phyloP scores from a whole-genome alignment of 2,113 vertebrate species.

The Colaptes auratus region DNA sequence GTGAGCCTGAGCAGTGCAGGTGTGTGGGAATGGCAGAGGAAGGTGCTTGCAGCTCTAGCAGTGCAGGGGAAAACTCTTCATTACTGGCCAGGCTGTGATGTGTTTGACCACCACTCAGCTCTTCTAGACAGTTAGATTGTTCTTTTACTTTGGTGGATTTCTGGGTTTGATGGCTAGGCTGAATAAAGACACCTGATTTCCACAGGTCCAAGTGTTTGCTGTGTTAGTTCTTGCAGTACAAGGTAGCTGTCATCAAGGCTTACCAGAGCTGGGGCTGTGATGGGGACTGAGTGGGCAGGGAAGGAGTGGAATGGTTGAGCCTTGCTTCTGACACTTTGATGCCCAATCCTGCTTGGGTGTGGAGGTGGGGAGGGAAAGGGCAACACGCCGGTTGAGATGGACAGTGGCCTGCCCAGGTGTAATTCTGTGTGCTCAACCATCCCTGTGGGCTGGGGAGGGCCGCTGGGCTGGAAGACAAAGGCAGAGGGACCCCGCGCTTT shows the following conservation, averaged over 20 bases:
- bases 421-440: not conserved
- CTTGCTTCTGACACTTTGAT: rapidly evolving
- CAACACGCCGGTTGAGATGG: rapidly evolving
- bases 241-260: not conserved
- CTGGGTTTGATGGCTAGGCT: not conserved
- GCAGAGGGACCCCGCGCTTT: not conserved
- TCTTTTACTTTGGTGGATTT: not conserved
- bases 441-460: not conserved
- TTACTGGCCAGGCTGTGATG: not conserved
- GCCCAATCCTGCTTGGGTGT: not conserved
- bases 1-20: not conserved
- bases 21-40: not conserved
- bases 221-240: not conserved
- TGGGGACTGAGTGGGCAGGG: rapidly evolving
- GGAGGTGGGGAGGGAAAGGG: not conserved
- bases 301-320: not conserved
- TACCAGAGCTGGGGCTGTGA: rapidly evolving
- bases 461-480: not conserved
- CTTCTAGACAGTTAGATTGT: not conserved
- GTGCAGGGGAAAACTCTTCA: not conserved
- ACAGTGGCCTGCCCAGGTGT: rapidly evolving
- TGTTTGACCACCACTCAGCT: not conserved
- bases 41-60: not conserved
- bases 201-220: not conserved
- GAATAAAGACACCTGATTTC: not conserved